Evolutionary conservation across 2,888 invertebrate species (phyloP), one percentile per base, ranked within the genome.

Genomic region (Dryococelus australis): DNA sequence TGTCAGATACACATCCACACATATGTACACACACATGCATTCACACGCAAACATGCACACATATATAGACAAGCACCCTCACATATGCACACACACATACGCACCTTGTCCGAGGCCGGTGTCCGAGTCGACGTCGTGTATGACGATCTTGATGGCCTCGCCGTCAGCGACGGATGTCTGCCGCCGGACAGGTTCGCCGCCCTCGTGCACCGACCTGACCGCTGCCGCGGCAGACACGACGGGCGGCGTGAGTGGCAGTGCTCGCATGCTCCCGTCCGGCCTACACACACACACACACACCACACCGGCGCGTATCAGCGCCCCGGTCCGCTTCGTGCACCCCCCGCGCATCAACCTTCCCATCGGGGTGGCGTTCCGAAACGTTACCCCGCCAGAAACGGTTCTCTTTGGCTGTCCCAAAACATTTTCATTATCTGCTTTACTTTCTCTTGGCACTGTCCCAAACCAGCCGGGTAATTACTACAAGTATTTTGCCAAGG

Each of bases 131-230:
- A 98, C 98, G 92, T 98, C 98, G 91, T 98, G 97, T 91, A 98
- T 98, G 90, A 98, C 97, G 90, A 98, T 98, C 92, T 97, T 96
- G 91, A 98, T 98, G 89, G 97, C 97, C 92, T 98, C 98, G 0
- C 98, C 98, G 91, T 98, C 98, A 20, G 92, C 91, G 88, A 96
- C 97, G 28, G 97, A 97, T 91, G 97, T 97, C 91, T 98, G 97
- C 9, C 97, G 94, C 83, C 96, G 92, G 79, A 89, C 87, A 24
- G 87, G 43, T 43, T 88, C 88, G 16, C 84, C 87, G 13, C 78
- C 85, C 26, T 83, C 83, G 83, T 83, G 83, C 8, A 35, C 9
- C 35, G 35, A 3, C 20, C 35, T 0, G 83, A 95, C 94, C 0
- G 95, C 95, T 27, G 94, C 94, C 65, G 94, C 94, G 84, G 95